phyloP scores from a whole-genome alignment of 2,888 invertebrate species.

The Tachina lurida region DNA sequence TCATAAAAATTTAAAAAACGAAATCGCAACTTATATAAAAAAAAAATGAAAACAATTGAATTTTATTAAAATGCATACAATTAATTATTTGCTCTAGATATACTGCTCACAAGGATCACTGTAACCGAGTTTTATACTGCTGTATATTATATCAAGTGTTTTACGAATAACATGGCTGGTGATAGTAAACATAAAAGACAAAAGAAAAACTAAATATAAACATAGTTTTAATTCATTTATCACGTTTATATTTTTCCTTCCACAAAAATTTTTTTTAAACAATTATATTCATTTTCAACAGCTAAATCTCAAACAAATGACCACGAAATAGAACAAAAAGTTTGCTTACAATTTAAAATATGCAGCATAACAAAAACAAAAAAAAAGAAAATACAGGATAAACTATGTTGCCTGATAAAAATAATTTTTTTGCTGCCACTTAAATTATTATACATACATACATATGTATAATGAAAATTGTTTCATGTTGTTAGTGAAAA shows the following conservation, averaged over 20 bases:
- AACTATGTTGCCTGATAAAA: slow-evolving; percentile 11
- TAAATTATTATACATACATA: slow-evolving; percentile 10
- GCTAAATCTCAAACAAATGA: slow-evolving; percentile 36
- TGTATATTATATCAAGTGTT: no score
- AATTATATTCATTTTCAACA: slow-evolving; percentile 17
- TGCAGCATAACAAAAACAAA: neutral
- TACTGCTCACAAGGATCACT: no score
- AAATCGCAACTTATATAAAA: no score
- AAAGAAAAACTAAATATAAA: no score
- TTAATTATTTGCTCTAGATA: no score
- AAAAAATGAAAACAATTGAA: no score
- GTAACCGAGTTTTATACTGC: no score
- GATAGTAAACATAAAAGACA: slow-evolving; percentile 9
- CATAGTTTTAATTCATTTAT: slow-evolving; percentile 31
- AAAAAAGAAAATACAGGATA: neutral
- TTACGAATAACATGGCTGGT: slow-evolving; percentile 2
- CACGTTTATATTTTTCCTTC: neutral
- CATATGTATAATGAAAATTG: neutral
- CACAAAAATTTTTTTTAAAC: neutral
- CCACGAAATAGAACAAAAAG: slow-evolving; percentile 17
- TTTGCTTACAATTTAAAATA: slow-evolving; percentile 6
- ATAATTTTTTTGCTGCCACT: neutral
- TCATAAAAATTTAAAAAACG: no score
- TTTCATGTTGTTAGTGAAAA: neutral
- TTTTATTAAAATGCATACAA: no score